Conservation (phyloP, 2,888 invertebrate species). For the Pasiphila rectangulata region DNA sequence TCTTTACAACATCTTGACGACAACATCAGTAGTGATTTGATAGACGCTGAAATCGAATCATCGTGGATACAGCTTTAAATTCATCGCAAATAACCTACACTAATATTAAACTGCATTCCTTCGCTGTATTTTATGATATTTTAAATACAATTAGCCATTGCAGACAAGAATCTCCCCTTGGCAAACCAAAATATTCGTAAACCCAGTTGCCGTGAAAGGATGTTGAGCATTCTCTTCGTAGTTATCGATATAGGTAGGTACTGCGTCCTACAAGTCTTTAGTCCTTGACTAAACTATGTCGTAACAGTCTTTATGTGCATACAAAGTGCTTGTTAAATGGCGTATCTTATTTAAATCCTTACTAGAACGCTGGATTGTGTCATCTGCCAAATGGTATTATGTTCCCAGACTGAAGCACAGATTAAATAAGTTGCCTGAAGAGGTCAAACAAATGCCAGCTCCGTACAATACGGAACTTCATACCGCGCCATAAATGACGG, state of each 20-base stretch:
- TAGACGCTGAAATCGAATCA: too few species aligned
- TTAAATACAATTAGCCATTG: background rate
- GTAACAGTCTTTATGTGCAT: slow-evolving; percentile 12
- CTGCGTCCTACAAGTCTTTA: slow-evolving; percentile 8
- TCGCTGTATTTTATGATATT: too few species aligned
- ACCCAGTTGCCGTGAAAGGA: background rate
- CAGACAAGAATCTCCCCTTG: background rate
- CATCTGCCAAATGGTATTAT: slow-evolving; percentile 60
- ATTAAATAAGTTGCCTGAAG: too few species aligned
- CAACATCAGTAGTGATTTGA: too few species aligned
- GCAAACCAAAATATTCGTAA: background rate
- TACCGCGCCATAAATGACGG: slow-evolving; percentile 9
- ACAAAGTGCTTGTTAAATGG: slow-evolving; percentile 26
- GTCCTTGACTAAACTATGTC: slow-evolving; percentile 54
- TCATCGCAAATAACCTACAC: too few species aligned
- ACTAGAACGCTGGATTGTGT: slow-evolving; percentile 43
- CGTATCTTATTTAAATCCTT: slow-evolving; percentile 21
- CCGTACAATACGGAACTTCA: slow-evolving; percentile 49
- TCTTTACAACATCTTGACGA: too few species aligned
- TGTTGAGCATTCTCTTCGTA: background rate
- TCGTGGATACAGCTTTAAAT: too few species aligned
- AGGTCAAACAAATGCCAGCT: slow-evolving; percentile 63
- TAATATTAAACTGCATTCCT: too few species aligned
- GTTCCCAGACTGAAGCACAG: slow-evolving; percentile 54
- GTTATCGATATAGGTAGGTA: slow-evolving; percentile 2